phyloP scores from a whole-genome alignment of 2,888 invertebrate species.

The Boloria euphrosyne region DNA sequence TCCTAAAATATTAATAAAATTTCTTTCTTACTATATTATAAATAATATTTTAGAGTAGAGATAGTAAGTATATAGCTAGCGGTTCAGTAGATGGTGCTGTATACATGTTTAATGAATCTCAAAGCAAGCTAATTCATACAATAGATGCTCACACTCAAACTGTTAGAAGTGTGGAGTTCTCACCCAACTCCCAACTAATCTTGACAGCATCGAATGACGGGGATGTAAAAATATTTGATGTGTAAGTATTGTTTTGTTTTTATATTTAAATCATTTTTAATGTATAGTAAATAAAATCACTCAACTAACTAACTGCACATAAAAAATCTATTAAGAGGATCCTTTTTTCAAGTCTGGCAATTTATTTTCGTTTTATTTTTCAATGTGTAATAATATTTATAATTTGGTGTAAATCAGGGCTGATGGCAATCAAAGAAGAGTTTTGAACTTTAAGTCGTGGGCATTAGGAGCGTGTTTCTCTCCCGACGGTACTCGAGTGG shows the following conservation, averaged over 20 bases:
- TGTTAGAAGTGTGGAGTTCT: conserved; percentile 94
- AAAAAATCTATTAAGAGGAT: no score
- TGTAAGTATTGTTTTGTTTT: conserved; percentile 85
- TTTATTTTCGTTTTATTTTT: no score
- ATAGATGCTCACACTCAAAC: conserved; percentile 96
- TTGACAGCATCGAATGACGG: conserved; percentile 97
- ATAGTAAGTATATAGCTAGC: conserved; percentile 95
- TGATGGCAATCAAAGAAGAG: conserved; percentile 91
- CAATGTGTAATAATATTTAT: background rate
- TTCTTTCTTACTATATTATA: no score
- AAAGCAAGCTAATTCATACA: conserved; percentile 93
- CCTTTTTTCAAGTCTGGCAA: no score
- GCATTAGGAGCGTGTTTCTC: conserved; percentile 93
- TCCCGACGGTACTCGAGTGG: conserved; percentile 92
- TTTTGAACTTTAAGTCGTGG: conserved; percentile 95
- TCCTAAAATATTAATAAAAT: no score
- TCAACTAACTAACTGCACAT: no score
- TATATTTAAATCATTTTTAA: no score
- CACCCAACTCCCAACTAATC: conserved; percentile 93
- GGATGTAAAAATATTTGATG: conserved; percentile 95
- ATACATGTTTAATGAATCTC: conserved; percentile 93
- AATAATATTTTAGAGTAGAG: conserved; percentile 87
- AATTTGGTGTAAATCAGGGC: conserved; percentile 79
- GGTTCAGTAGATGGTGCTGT: conserved; percentile 97
- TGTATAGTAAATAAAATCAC: no score